Evolutionary conservation across 2,888 invertebrate genomes (phyloP).

Genomic region (Diabrotica balteata): DNA sequence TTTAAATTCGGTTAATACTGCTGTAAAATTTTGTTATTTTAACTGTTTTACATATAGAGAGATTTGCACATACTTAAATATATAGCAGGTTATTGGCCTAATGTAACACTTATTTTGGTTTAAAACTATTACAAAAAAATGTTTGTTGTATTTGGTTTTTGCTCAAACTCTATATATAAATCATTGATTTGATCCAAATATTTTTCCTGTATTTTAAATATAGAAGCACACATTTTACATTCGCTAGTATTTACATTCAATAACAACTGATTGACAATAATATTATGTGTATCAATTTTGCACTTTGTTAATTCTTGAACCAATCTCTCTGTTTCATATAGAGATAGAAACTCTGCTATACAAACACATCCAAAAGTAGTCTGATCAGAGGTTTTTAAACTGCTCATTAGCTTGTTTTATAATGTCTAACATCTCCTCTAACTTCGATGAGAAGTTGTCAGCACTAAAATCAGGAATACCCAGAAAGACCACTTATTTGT

Average conservation of each 20-base stretch:
- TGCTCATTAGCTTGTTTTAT: conserved; percentile 97
- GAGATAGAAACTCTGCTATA: conserved; percentile 97
- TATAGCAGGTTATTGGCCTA: too few species aligned
- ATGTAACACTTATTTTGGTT: too few species aligned
- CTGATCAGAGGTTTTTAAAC: conserved; percentile 95
- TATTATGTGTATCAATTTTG: conserved; percentile 98
- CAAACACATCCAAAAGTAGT: conserved; percentile 99
- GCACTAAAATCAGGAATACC: conserved; percentile 90
- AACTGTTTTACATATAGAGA: too few species aligned
- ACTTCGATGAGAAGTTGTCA: conserved; percentile 88
- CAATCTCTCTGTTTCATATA: conserved; percentile 97
- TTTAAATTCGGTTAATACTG: too few species aligned
- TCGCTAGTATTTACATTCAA: conserved; percentile 70
- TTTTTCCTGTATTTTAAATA: conserved; percentile 90
- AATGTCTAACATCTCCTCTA: conserved; percentile 93
- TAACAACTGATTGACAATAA: conserved; percentile 95
- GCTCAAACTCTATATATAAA: too few species aligned
- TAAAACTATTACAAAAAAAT: too few species aligned
- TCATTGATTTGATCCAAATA: conserved; percentile 98
- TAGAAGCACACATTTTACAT: conserved; percentile 88
- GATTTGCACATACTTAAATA: too few species aligned
- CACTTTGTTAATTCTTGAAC: conserved; percentile 95
- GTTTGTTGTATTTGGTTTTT: too few species aligned
- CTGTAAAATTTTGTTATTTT: too few species aligned
- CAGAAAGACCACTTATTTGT: conserved; percentile 82